A percentile compares a stretch with the other conserved stretches of the same genome.
Evolutionary conservation across 2,797 vertebrate genomes (phyloP).

Genomic region (Scolopax rusticola): DNA sequence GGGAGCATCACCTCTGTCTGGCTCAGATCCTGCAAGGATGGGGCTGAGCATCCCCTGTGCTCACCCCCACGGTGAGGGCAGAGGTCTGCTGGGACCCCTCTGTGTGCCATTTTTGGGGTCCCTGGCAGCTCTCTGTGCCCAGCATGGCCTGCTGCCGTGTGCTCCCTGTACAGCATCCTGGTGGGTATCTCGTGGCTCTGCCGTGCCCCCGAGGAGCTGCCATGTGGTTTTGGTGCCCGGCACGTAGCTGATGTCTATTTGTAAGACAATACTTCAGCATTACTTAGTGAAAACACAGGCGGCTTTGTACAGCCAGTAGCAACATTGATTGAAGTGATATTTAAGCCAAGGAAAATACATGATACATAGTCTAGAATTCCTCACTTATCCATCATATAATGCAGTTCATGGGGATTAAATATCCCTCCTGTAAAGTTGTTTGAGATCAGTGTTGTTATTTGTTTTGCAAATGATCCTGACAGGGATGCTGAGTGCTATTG

Average conservation of each 20-base stretch:
- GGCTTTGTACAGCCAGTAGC: conserved; percentile 29
- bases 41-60: background rate
- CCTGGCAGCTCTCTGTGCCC: background rate
- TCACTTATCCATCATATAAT: conserved; percentile 57
- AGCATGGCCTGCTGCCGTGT: fast-evolving
- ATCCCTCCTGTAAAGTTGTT: conserved; percentile 56
- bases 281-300: background rate
- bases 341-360: conserved; percentile 64
- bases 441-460: conserved; percentile 39
- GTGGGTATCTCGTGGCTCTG: fast-evolving
- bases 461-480: conserved; percentile 67
- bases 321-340: conserved; percentile 64
- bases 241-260: background rate
- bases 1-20: background rate
- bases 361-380: conserved; percentile 50
- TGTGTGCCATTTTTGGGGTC: background rate
- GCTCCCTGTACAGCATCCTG: fast-evolving
- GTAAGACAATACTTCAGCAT: conserved; percentile 59
- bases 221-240: background rate
- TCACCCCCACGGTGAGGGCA: fast-evolving
- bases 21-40: fast-evolving
- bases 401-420: conserved; percentile 64
- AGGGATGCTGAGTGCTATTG: conserved; percentile 59
- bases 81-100: background rate
- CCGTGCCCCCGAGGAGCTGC: fast-evolving